Evolutionary conservation across 2,888 invertebrate genomes (phyloP), one percentile per base, ranked within the genome.

Genomic region (Diarsia dahlii): DNA sequence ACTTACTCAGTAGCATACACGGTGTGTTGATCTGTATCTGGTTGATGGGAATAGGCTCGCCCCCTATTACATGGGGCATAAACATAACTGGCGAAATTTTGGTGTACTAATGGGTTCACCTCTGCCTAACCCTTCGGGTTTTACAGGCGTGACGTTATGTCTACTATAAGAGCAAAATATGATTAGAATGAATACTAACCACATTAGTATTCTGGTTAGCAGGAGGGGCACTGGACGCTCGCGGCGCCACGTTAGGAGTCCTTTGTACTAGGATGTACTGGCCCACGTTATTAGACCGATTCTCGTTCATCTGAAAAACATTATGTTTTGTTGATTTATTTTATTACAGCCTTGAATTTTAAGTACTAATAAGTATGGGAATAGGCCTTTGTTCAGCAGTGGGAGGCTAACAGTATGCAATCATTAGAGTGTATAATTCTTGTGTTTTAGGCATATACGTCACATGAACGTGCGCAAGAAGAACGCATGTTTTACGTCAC

Each of bases 161-260:
- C n/a, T n/a, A n/a, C n/a, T n/a, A n/a, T n/a, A n/a, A n/a, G 28
- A 28, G 2, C 28, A 39, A 13, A 34, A 18, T 70, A 48, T n/a
- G 18, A 50, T 48, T 15, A 23, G 39, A 15, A n/a, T 46, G 0
- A 13, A 72, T 78, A 92, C 94, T 92, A 81, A 97, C 97, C 85
- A 95, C 93, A 91, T 96, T 97, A 73, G 94, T 92, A 92, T 97
- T 97, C 89, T 97, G 97, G 88, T 97, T 97, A 67, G 98, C 97
- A 18, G 98, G 98, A 20, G 98, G 98, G 2, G 99, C 98, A 91
- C 98, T 98, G 0, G 98, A 98, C 1, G 99, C 98, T 71, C 99
- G 97, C 1, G 98, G 98, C 12, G 98, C 98, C 72, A 97, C 97
- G 89, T 97, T 97, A 66, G 97, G 97, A 20, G 98, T 98, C 78